Evolutionary conservation across 2,888 invertebrate species (phyloP).

Genomic region (Tenthredo mesomela): DNA sequence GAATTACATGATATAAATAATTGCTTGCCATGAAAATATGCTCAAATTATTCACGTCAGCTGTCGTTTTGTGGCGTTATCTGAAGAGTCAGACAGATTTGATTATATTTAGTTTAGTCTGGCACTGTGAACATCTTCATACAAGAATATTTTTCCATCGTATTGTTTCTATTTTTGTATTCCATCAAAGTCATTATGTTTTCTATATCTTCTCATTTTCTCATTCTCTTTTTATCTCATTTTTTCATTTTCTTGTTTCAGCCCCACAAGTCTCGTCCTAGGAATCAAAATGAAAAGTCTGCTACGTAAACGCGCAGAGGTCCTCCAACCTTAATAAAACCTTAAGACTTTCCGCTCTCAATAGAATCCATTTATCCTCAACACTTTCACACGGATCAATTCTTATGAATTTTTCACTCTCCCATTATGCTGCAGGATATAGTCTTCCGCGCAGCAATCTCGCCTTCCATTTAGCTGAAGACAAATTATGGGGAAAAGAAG

Average conservation of each 20-base stretch:
- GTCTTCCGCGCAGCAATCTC: background rate
- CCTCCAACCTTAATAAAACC: conserved; percentile 6
- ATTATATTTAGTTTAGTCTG: background rate
- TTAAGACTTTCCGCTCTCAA: background rate
- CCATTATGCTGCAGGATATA: conserved; percentile 1
- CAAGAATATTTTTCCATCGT: background rate
- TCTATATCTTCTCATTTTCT: background rate
- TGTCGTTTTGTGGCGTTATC: background rate
- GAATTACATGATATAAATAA: background rate
- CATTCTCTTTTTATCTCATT: background rate
- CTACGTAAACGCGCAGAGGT: background rate
- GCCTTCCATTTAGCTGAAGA: background rate
- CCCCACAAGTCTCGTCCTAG: background rate
- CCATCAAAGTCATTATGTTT: background rate
- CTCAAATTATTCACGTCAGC: background rate
- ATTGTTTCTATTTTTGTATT: background rate
- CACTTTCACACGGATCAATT: background rate
- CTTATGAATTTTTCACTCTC: conserved; percentile 29
- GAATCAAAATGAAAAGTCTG: conserved; percentile 20
- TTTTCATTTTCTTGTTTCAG: background rate
- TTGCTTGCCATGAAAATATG: background rate
- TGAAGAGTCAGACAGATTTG: background rate
- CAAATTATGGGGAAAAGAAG: background rate
- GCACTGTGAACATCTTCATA: background rate
- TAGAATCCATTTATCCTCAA: conserved; percentile 15